These are phyloP conservation scores for Formicarius rufipectus DNA, from an alignment of 2,113 vertebrate genomes.

Conservation along the genomic window DNA sequence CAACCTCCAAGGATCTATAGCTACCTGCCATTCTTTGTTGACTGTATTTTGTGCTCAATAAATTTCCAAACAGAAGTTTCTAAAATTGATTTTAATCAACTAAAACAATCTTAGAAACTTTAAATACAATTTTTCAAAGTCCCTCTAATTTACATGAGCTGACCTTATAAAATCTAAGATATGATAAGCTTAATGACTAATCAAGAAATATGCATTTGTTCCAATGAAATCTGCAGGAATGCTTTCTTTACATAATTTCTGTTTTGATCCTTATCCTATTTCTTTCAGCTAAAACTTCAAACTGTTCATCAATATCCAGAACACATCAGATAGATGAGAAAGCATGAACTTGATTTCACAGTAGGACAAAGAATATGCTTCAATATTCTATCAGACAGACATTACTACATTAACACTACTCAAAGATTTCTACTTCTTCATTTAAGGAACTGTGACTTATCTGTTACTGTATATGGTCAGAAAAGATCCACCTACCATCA, in stretches of 20 bases:
- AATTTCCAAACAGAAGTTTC: not conserved
- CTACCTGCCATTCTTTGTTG: not conserved
- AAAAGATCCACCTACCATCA: not conserved
- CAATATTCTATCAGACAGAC: not conserved
- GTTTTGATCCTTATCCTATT: not conserved
- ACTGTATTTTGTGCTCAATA: not conserved
- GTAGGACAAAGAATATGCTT: not conserved
- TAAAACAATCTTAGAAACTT: not conserved
- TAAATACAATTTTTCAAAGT: not conserved
- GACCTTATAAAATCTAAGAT: not conserved
- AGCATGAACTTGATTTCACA: not conserved
- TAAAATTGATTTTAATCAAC: not conserved
- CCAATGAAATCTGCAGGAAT: not conserved
- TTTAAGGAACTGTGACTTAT: not conserved
- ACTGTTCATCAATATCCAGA: not conserved
- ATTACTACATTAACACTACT: not conserved
- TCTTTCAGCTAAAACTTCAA: not conserved
- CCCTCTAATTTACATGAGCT: not conserved
- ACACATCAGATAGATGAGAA: fast-evolving
- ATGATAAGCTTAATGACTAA: not conserved
- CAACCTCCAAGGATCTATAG: not conserved
- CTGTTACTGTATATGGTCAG: not conserved
- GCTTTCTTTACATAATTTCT: not conserved
- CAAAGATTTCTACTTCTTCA: not conserved
- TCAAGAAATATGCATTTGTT: not conserved